A percentile compares a stretch with the other conserved stretches of the same genome.
These are phyloP conservation scores for Pelvicachromis taeniatus DNA, from an alignment of 2,113 vertebrate species.

Conservation along the genomic window DNA sequence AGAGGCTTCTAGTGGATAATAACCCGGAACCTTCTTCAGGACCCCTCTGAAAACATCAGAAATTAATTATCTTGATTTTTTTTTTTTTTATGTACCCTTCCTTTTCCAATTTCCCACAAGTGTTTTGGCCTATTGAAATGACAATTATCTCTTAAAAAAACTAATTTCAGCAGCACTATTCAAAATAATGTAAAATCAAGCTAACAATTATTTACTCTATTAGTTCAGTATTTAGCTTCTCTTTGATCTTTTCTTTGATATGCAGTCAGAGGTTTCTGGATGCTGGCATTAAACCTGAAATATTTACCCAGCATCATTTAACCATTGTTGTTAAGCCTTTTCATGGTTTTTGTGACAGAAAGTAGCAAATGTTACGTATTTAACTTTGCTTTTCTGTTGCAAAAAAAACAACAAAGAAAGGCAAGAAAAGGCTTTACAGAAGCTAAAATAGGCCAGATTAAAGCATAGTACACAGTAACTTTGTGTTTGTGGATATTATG, in stretches of 20 bases:
- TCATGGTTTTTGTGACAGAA: neutral
- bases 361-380: neutral
- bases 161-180: conserved; percentile 1
- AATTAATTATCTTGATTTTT: conserved; percentile 8
- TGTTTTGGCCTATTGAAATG: neutral
- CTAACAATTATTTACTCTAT: neutral
- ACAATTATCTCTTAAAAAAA: conserved; percentile 1
- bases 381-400: neutral
- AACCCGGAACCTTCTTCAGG: neutral
- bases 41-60: conserved; percentile 1
- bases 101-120: conserved; percentile 3
- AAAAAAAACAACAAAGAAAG: neutral
- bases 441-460: neutral
- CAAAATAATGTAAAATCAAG: conserved; percentile 8
- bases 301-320: neutral
- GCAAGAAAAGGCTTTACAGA: neutral
- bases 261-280: neutral
- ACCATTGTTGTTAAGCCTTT: neutral
- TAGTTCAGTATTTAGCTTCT: neutral
- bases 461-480: neutral
- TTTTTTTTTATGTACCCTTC: neutral
- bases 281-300: neutral
- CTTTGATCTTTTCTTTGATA: conserved; percentile 2
- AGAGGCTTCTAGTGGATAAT: conserved; percentile 6
- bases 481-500: neutral